Evolutionary conservation across 2,888 invertebrate species (phyloP).

Genomic region (Entomobrya proxima): DNA sequence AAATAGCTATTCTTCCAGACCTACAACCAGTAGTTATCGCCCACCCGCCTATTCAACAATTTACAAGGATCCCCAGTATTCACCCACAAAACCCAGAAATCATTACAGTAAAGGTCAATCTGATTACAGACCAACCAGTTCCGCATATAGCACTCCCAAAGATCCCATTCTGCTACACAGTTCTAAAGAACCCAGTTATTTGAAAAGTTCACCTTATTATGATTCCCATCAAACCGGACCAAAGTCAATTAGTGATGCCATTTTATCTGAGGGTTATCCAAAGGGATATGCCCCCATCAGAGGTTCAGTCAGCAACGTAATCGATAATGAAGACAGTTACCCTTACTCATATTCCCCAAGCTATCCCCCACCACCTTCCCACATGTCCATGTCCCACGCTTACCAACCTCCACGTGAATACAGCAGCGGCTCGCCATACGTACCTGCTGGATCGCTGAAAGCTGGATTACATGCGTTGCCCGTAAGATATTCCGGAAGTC

Average conservation of each 20-base stretch:
- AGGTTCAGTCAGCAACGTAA: not conserved
- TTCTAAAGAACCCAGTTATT: constrained; percentile 10
- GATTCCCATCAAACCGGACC: constrained; percentile 9
- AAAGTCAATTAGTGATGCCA: constrained; percentile 51
- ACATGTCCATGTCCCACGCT: too few relatives aligned
- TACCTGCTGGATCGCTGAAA: constrained; percentile 9
- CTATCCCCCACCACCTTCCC: constrained; percentile 28
- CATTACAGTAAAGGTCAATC: constrained; percentile 42
- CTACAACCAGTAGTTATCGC: constrained; percentile 6
- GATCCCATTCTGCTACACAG: constrained; percentile 34
- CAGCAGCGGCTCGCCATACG: too few relatives aligned
- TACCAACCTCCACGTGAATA: too few relatives aligned
- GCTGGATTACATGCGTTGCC: constrained; percentile 44
- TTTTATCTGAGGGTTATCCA: constrained; percentile 33
- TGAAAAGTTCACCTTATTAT: not conserved
- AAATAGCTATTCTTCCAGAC: not conserved
- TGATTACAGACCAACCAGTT: not conserved
- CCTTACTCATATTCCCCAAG: constrained; percentile 13
- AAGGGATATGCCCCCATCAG: constrained; percentile 11
- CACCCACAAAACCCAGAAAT: not conserved
- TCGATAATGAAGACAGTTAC: constrained; percentile 36
- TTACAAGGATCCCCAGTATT: constrained; percentile 43
- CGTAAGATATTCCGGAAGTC: constrained; percentile 32
- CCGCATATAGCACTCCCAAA: not conserved
- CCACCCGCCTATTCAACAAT: constrained; percentile 54